Percentiles rank a stretch among this genome's conserved stretches.
phyloP scores from a whole-genome alignment of 2,797 vertebrate genomes.

The Acanthiza pusilla region DNA sequence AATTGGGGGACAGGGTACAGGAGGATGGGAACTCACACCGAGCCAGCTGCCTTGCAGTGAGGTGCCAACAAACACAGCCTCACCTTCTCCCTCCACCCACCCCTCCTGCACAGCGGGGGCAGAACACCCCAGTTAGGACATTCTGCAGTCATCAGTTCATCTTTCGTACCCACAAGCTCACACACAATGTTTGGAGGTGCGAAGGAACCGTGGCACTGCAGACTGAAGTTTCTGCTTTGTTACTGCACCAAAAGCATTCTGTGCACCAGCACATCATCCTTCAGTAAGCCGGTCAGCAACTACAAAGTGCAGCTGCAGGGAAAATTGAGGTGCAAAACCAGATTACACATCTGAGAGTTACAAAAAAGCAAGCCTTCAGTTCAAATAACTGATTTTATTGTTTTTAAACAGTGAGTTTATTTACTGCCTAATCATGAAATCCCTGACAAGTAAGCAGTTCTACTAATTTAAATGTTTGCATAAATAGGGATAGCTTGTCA shows the following conservation, averaged over 20 bases:
- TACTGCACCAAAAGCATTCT: neutral
- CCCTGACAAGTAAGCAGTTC: conserved; percentile 41
- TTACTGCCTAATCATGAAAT: conserved; percentile 6
- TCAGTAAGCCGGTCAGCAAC: neutral
- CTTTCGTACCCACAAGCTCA: accelerated
- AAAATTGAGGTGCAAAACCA: conserved; percentile 32
- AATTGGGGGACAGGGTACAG: neutral
- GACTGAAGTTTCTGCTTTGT: neutral
- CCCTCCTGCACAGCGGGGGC: accelerated
- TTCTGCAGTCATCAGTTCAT: accelerated
- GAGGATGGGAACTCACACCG: accelerated
- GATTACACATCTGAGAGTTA: neutral
- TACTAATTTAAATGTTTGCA: conserved; percentile 10
- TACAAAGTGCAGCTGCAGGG: conserved; percentile 11
- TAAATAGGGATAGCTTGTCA: conserved; percentile 6
- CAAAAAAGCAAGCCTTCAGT: conserved; percentile 10
- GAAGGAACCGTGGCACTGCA: neutral
- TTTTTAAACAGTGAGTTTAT: conserved; percentile 9
- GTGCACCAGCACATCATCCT: accelerated
- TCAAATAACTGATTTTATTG: neutral
- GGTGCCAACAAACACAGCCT: accelerated
- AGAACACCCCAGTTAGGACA: accelerated
- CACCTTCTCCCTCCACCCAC: neutral
- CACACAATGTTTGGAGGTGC: neutral
- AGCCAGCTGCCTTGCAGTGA: neutral